These are phyloP conservation scores for Dunckerocampus dactyliophorus DNA, from an alignment of 2,113 vertebrate species.

Conservation along the genomic window DNA sequence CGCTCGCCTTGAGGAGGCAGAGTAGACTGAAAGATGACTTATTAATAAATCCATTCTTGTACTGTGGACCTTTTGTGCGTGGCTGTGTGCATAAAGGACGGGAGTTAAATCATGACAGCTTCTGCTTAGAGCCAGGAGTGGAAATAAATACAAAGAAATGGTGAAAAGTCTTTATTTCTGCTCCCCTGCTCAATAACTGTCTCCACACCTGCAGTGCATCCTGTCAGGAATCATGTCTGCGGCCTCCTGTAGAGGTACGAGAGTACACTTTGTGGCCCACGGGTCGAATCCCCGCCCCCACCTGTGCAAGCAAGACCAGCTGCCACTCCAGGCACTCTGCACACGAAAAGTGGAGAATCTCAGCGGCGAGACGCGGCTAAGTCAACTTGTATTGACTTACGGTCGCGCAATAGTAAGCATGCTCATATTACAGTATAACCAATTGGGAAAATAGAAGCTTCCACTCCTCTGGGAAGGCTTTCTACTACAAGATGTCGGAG, in stretches of 20 bases:
- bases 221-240: slow-evolving; percentile 28
- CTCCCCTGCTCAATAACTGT: slow-evolving; percentile 8
- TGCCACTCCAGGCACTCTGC: slow-evolving; percentile 30
- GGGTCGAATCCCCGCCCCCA: slow-evolving; percentile 28
- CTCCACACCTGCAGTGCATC: not conserved
- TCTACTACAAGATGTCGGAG: no score
- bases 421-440: no score
- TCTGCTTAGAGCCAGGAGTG: not conserved
- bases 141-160: not conserved
- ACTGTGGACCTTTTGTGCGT: not conserved
- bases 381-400: slow-evolving; percentile 19
- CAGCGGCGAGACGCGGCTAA: slow-evolving; percentile 12
- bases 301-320: slow-evolving; percentile 20
- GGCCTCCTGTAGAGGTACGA: slow-evolving; percentile 29
- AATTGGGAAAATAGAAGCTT: no score
- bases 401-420: slow-evolving; percentile 18
- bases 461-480: no score
- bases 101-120: slow-evolving; percentile 1
- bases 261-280: slow-evolving; percentile 46
- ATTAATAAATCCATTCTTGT: slow-evolving; percentile 8
- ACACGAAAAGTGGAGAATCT: slow-evolving; percentile 31
- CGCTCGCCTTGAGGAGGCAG: slow-evolving; percentile 1
- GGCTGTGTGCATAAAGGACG: not conserved
- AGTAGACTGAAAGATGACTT: slow-evolving; percentile 1
- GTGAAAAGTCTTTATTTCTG: slow-evolving; percentile 16